These are phyloP conservation scores for Stenurella melanura DNA, from an alignment of 2,888 invertebrate genomes.

Conservation along the genomic window DNA sequence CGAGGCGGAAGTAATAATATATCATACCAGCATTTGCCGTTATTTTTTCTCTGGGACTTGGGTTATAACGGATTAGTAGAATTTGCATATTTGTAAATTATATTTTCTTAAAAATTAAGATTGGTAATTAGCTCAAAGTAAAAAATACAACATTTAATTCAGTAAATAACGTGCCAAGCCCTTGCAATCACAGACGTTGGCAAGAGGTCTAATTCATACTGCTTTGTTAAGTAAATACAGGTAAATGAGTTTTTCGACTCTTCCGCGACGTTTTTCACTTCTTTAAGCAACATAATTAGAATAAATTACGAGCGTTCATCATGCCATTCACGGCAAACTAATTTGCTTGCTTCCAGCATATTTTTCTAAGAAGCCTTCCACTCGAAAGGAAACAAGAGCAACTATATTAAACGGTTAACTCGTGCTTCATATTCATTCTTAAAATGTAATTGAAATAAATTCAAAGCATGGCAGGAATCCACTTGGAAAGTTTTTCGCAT, in stretches of 20 bases:
- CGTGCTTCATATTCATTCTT: constrained; percentile 23
- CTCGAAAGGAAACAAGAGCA: constrained; percentile 22
- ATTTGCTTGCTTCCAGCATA: constrained; percentile 12
- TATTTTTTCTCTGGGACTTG: too few relatives aligned
- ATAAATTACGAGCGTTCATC: constrained; percentile 5
- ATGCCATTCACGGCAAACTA: not conserved
- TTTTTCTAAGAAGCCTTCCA: constrained; percentile 4
- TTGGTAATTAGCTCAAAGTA: too few relatives aligned
- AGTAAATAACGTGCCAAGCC: too few relatives aligned
- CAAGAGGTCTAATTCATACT: constrained; percentile 7
- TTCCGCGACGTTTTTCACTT: not conserved
- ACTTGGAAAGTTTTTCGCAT: constrained; percentile 8
- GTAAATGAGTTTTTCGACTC: constrained; percentile 7
- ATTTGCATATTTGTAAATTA: not conserved
- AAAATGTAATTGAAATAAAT: constrained; percentile 31
- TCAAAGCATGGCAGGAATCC: constrained; percentile 7
- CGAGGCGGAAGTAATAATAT: too few relatives aligned
- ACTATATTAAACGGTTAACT: constrained; percentile 26
- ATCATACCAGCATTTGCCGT: too few relatives aligned
- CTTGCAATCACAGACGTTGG: not conserved
- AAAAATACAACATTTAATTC: too few relatives aligned
- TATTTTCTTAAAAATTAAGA: not conserved
- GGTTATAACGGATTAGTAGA: too few relatives aligned
- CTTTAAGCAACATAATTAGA: constrained; percentile 7
- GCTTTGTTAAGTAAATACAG: constrained; percentile 4